A percentile compares a stretch with the other conserved stretches of the same genome.
phyloP scores from a whole-genome alignment of 2,797 vertebrate genomes.

The Taenioides sp. region DNA sequence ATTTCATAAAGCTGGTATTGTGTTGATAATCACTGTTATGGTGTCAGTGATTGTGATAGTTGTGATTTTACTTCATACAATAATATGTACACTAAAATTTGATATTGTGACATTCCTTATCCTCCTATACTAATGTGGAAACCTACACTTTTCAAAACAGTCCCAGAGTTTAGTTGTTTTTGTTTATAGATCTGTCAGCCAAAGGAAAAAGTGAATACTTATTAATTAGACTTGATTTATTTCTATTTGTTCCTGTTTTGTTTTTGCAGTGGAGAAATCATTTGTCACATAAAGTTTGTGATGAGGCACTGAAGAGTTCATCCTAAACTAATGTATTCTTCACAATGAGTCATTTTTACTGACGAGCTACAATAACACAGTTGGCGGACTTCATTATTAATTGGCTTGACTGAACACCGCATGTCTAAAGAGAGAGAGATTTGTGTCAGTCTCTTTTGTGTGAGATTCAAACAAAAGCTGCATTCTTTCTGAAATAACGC shows the following conservation, averaged over 20 bases:
- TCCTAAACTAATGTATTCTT: not conserved
- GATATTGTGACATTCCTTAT: too few species aligned
- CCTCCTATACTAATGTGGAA: not conserved
- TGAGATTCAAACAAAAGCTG: conserved; percentile 4
- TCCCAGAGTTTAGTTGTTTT: not conserved
- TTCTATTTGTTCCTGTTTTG: too few species aligned
- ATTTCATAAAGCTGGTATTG: too few species aligned
- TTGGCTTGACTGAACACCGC: conserved; percentile 13
- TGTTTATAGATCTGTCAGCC: not conserved
- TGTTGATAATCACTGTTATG: too few species aligned
- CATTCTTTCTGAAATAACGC: not conserved
- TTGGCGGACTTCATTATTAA: conserved; percentile 37
- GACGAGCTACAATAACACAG: conserved; percentile 14
- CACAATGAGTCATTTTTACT: not conserved
- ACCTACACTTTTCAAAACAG: not conserved
- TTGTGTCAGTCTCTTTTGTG: not conserved
- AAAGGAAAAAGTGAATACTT: not conserved
- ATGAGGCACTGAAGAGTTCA: not conserved
- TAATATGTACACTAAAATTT: not conserved
- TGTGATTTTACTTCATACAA: not conserved
- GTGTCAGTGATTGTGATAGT: not conserved
- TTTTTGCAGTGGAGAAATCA: not conserved
- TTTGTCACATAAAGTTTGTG: not conserved
- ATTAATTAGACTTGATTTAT: not conserved
- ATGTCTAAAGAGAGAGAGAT: conserved; percentile 6